Conservation (phyloP, 2,113 vertebrate species). For the Pterophyllum scalare region DNA sequence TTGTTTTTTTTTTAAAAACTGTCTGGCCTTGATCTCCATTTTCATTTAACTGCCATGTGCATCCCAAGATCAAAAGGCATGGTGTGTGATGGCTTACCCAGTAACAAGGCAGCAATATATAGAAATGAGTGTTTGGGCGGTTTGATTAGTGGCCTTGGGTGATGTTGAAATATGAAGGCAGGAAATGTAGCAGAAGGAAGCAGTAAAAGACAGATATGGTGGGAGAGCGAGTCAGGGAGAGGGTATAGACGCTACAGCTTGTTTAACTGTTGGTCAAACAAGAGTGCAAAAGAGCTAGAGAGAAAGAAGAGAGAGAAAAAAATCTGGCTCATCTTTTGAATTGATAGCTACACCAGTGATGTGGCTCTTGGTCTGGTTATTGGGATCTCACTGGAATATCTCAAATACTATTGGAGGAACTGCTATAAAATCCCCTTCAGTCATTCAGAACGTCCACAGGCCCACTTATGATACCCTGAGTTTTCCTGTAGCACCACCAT, state of each 20-base stretch:
- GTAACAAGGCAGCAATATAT: conserved; percentile 15
- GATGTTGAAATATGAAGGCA: conserved; percentile 18
- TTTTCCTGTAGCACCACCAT: conserved; percentile 31
- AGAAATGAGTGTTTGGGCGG: conserved; percentile 30
- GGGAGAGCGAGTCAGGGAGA: not conserved
- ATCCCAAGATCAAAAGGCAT: conserved; percentile 52
- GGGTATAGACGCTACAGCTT: conserved; percentile 24
- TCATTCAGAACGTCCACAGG: not conserved
- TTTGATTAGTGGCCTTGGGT: conserved; percentile 22
- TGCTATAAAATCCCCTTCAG: not conserved
- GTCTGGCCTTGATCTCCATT: conserved; percentile 25
- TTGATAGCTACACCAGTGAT: not conserved
- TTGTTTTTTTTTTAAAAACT: not conserved
- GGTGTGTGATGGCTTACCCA: not conserved
- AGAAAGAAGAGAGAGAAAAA: not conserved
- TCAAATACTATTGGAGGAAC: not conserved
- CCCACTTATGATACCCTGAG: not conserved
- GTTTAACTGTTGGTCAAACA: not conserved
- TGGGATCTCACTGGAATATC: not conserved
- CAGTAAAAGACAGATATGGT: not conserved
- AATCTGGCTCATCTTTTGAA: not conserved
- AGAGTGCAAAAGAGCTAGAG: not conserved
- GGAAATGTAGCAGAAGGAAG: conserved; percentile 9
- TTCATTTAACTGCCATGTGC: conserved; percentile 41
- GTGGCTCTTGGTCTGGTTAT: not conserved